Base-by-base conservation (phyloP, 2,888 invertebrate species). In the Helicoverpa assulta region DNA sequence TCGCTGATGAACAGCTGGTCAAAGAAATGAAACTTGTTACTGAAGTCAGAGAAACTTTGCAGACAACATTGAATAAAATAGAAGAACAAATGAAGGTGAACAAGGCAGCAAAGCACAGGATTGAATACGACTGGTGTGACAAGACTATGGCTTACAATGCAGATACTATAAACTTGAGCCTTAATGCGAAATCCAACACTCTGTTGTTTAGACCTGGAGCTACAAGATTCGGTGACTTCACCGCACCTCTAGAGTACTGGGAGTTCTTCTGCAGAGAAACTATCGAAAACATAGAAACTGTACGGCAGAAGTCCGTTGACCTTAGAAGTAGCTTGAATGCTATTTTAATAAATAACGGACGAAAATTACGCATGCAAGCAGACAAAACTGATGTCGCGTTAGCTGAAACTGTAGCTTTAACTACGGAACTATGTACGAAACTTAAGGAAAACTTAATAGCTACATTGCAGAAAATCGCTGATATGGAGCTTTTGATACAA, bases 121-220 rank as follows among this genome's bases (percentile, higher is more conserved):
- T 99, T 70, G 99, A 99, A 92, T 97, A 97, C 86, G 99, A 99
- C 89, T 99, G 98, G 98, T 98, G 98, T 85, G 98, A 99, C 88
- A 99, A 99, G 93, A 96, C 96, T 69, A 97, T 98, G 88, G 97
- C 98, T 0, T 97, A 98, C 85, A 97, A 97, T 80, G 97, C 98
- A 5, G 99, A 99, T 84, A 92, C 97, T 0, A 91, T 93, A 0
- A 98, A 97, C 88, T 95, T 97, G 53, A 96, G 97, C 12, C 94
- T 99, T 7, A 97, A 96, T 72, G 97, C 98, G 59, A 96, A 96
- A 85, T 98, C 97, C 0, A 96, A 94, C 57, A 97, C 96, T 21
- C 96, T 98, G 65, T 92, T 98, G 94, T 98, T 98, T 90, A 97
- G 97, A 89, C 97, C 98, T 7, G 99, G 99, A 26, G 96, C 98